These are phyloP conservation scores for Ictalurus punctatus DNA, from an alignment of 2,113 vertebrate species.

Conservation along the genomic window DNA sequence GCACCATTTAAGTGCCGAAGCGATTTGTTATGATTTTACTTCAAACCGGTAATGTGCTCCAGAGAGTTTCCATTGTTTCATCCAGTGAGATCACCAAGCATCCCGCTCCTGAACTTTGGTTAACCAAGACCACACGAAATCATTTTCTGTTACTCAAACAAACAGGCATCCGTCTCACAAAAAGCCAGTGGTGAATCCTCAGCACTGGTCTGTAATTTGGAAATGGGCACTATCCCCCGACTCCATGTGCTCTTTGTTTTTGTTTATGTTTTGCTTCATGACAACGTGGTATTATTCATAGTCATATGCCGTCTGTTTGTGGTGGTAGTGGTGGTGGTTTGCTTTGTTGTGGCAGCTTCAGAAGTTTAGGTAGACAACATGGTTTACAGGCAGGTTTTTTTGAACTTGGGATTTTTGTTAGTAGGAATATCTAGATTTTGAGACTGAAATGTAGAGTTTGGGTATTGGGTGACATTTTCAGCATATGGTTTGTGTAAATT, in stretches of 20 bases:
- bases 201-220: constrained; percentile 46
- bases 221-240: not conserved
- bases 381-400: not conserved
- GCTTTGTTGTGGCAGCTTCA: constrained; percentile 56
- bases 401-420: not conserved
- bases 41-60: not conserved
- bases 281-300: constrained; percentile 46
- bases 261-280: constrained; percentile 43
- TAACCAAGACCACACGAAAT: constrained; percentile 37
- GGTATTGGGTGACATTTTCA: not conserved
- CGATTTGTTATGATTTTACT: not conserved
- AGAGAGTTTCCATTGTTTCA: constrained; percentile 38
- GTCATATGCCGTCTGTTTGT: constrained; percentile 24
- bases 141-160: constrained; percentile 37
- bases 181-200: constrained; percentile 31
- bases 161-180: constrained; percentile 27
- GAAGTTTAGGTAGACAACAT: constrained; percentile 33
- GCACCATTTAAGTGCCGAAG: not conserved
- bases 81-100: constrained; percentile 11
- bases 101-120: constrained; percentile 14
- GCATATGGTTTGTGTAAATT: not conserved
- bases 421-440: not conserved
- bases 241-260: constrained; percentile 39
- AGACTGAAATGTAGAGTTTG: not conserved
- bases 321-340: constrained; percentile 33